These are phyloP conservation scores for Columba guinea DNA, from an alignment of 2,797 vertebrate species.

Conservation along the genomic window DNA sequence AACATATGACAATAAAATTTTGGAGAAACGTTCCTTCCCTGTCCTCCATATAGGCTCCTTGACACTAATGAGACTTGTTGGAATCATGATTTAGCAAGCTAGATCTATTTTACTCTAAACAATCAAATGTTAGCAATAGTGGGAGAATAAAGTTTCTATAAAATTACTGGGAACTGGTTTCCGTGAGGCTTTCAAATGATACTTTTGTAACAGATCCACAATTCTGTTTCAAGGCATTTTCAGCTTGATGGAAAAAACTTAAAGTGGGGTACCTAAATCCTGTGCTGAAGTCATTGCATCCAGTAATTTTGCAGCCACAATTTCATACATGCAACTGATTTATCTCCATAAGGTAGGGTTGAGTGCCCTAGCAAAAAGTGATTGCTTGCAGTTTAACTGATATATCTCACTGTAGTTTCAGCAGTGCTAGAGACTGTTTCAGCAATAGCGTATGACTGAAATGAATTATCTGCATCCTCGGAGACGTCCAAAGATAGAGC, in stretches of 20 bases:
- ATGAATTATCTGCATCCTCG: not conserved
- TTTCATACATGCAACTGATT: not conserved
- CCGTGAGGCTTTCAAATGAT: not conserved
- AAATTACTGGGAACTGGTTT: not conserved
- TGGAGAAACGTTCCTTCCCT: not conserved
- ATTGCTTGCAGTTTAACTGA: not conserved
- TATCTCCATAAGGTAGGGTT: not conserved
- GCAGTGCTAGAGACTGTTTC: not conserved
- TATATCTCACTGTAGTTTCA: not conserved
- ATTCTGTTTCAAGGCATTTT: not conserved
- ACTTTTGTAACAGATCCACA: not conserved
- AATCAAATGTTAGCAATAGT: not conserved
- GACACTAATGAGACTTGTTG: not conserved
- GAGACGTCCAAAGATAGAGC: not conserved
- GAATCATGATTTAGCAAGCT: not conserved
- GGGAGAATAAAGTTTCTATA: not conserved
- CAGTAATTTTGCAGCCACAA: not conserved
- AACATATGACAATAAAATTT: not conserved
- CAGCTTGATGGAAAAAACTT: not conserved
- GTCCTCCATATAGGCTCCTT: not conserved
- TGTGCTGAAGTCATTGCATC: not conserved
- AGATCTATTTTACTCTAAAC: not conserved
- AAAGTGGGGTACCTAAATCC: not conserved
- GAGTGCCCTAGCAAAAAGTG: not conserved
- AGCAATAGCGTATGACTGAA: not conserved